Base-by-base conservation (phyloP, 2,113 vertebrate genomes). In the Psammodynastes pulverulentus region DNA sequence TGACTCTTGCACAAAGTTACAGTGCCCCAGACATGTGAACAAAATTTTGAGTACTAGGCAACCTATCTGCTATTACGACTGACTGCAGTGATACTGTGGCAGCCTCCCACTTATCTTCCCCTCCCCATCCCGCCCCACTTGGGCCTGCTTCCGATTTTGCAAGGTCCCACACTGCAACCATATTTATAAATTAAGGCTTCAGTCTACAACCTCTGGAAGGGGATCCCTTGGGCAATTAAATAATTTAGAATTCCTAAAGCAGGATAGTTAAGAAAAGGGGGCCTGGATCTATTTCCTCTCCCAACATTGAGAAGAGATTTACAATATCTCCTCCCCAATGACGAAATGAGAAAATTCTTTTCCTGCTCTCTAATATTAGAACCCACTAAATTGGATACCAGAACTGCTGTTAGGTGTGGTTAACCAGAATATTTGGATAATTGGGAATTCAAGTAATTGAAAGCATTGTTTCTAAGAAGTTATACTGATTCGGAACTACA, bases 391-490 rank as follows among this genome's bases (percentile, higher is more conserved):
- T 9, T 79, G 72, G 34, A 79, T 79, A 34, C 72, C 72, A 79
- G 17, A 8, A 23, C 72, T 43, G 72, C 34, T 79, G 7, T 43
- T 21, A 79, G 72, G 56, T 45, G 48, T 53, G 85, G 86, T 88
- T 49, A 92, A 88, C 56, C 48, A 92, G 39, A 87, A 91, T 58
- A 91, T 21, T 79, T 72, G 89, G 89, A 79, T 90, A 79, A 79
- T 79, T 79, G 85, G 26, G 45, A 86, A 86, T 86, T 91, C 45
- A 62, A 56, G 34, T 48, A 86, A 86, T 13, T 49, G 43, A 10
- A 34, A 91, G 43, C 53, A 91, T 91, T 45, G 17, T 51, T 87
- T 49, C 29, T 46, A 49, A 48, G 21, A n/a, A 5, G 51, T 21
- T 86, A 86, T 8, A 86, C 13, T 29, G 29, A 51, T 9, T 26